Evolutionary conservation across 2,797 vertebrate genomes (phyloP).

Genomic region (Lutjanus campechanus): DNA sequence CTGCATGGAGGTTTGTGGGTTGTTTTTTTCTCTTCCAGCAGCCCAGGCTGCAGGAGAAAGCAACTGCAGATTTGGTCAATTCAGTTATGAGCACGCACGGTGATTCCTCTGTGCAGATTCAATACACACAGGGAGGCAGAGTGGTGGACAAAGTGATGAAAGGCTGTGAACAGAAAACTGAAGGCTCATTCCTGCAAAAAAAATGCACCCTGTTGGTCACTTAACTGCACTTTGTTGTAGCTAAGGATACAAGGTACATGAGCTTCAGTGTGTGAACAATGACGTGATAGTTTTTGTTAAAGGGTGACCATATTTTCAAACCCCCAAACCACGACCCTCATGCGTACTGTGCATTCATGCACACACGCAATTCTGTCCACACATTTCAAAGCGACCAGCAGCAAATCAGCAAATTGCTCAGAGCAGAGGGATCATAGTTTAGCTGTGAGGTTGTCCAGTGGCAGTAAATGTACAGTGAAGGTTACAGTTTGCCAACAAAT

Average conservation of each 20-base stretch:
- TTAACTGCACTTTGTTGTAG: not conserved
- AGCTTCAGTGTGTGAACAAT: not conserved
- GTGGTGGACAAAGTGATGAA: not conserved
- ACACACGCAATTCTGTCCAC: too few relatives aligned
- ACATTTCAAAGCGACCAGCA: too few relatives aligned
- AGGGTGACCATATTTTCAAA: too few relatives aligned
- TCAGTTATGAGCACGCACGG: constrained; percentile 3
- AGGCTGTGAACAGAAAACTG: not conserved
- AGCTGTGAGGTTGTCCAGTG: too few relatives aligned
- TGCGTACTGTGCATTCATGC: too few relatives aligned
- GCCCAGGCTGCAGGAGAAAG: not conserved
- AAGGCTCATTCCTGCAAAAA: not conserved
- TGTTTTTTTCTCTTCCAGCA: not conserved
- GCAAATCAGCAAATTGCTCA: too few relatives aligned
- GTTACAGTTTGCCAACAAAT: too few relatives aligned
- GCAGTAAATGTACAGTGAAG: too few relatives aligned
- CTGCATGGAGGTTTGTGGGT: not conserved
- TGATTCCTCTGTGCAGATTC: constrained; percentile 2
- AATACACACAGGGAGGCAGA: not conserved
- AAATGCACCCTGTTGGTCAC: not conserved
- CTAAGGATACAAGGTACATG: too few relatives aligned
- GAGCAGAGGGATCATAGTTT: too few relatives aligned
- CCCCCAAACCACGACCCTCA: too few relatives aligned
- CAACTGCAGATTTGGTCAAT: constrained; percentile 1
- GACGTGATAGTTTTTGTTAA: not conserved